Conservation (phyloP, 1,140 invertebrate genomes). For the Temnothorax longispinosus region DNA sequence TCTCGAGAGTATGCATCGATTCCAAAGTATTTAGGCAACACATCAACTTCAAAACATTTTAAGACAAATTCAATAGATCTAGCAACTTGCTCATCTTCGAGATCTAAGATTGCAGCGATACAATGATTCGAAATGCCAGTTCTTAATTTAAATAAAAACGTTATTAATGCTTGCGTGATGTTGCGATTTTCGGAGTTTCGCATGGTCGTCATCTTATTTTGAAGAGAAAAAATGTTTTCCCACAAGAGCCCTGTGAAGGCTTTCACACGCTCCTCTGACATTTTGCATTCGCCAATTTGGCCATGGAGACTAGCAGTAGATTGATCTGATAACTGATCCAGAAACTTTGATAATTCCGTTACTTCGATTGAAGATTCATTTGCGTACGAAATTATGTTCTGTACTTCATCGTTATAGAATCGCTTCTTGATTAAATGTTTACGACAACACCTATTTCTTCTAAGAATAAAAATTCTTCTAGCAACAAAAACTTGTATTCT, state of each 20-base stretch:
- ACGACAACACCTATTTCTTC: conserved; percentile 63
- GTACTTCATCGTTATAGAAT: conserved; percentile 64
- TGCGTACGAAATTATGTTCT: background rate
- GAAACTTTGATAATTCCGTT: conserved; percentile 32
- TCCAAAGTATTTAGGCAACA: too few relatives aligned
- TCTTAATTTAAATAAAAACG: too few relatives aligned
- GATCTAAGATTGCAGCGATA: too few relatives aligned
- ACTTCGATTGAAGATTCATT: conserved; percentile 30
- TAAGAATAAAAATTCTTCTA: conserved; percentile 59
- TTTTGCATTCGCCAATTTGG: background rate
- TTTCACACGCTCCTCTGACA: background rate
- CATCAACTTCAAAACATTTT: too few relatives aligned
- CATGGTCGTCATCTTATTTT: background rate
- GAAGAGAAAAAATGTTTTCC: background rate
- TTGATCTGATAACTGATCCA: conserved; percentile 40
- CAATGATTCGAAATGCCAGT: too few relatives aligned
- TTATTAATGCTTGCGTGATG: too few relatives aligned
- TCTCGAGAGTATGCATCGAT: too few relatives aligned
- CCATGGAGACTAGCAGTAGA: background rate
- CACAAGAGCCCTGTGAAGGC: background rate
- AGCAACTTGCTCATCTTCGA: too few relatives aligned
- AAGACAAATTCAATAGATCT: too few relatives aligned
- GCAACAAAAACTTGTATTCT: conserved; percentile 49
- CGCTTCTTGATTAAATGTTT: conserved; percentile 64
- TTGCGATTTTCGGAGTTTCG: background rate